These are phyloP conservation scores for Penaeus monodon DNA, from an alignment of 2,888 invertebrate genomes.

Conservation along the genomic window DNA sequence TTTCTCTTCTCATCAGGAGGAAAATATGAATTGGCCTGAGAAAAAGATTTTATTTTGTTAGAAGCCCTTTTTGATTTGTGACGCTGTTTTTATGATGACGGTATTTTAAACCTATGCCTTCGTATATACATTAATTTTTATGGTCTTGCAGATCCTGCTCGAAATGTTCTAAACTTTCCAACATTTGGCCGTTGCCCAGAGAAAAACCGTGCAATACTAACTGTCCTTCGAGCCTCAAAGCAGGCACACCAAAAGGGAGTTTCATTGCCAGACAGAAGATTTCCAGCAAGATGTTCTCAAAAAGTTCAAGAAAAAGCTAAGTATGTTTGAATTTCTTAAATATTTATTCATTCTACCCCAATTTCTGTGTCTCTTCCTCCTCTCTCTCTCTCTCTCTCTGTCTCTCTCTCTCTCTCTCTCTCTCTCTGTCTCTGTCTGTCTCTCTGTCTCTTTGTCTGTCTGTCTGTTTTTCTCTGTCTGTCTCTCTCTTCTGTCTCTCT, in stretches of 20 bases:
- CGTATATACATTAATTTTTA: neutral
- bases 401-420: too few species aligned
- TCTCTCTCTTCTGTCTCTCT: too few species aligned
- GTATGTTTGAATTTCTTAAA: slow-evolving; percentile 9
- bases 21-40: too few species aligned
- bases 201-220: slow-evolving; percentile 24
- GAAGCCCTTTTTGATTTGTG: too few species aligned
- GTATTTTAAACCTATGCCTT: neutral
- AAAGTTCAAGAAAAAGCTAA: slow-evolving; percentile 28
- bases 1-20: too few species aligned
- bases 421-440: too few species aligned
- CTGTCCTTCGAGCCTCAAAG: slow-evolving; percentile 29
- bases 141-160: slow-evolving; percentile 14
- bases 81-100: neutral
- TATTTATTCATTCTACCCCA: too few species aligned
- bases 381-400: too few species aligned
- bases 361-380: too few species aligned
- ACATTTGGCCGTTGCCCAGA: slow-evolving; percentile 19
- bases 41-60: too few species aligned
- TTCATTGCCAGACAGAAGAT: slow-evolving; percentile 31
- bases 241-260: slow-evolving; percentile 11
- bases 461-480: too few species aligned
- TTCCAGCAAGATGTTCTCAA: slow-evolving; percentile 9
- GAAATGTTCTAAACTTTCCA: slow-evolving; percentile 28
- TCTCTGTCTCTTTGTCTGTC: too few species aligned